Conservation (phyloP, 2,797 vertebrate species). For the Tenualosa thibaudeaui region DNA sequence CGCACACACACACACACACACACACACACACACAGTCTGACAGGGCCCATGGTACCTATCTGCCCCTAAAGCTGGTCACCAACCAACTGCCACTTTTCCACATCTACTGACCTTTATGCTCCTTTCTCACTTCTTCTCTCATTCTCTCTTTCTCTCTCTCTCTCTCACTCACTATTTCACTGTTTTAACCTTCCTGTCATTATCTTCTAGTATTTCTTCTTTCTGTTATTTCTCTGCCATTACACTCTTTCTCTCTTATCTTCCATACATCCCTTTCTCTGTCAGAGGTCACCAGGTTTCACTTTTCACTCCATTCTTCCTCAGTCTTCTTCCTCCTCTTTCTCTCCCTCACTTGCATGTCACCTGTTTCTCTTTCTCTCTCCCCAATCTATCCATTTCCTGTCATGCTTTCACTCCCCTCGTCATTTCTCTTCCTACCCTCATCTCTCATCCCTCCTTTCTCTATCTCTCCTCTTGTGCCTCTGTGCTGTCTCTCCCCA, state of each 20-base stretch:
- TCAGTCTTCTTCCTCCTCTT: neutral
- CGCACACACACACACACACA: constrained; percentile 12
- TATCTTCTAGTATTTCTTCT: neutral
- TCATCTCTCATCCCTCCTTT: neutral
- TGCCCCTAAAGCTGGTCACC: constrained; percentile 46
- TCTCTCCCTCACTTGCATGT: neutral
- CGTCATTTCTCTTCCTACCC: neutral
- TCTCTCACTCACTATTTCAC: constrained; percentile 39
- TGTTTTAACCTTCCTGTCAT: neutral
- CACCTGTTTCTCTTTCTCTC: neutral
- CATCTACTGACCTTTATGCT: neutral
- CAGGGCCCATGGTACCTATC: constrained; percentile 3
- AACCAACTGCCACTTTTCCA: constrained; percentile 48
- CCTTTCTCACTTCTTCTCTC: constrained; percentile 24
- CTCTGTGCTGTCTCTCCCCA: neutral
- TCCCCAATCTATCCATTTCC: neutral
- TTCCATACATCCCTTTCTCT: neutral
- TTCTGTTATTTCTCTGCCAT: neutral
- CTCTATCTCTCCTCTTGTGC: neutral
- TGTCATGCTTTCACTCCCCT: neutral
- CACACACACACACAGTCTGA: neutral
- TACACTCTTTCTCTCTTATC: neutral
- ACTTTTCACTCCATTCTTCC: neutral
- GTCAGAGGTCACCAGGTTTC: neutral
- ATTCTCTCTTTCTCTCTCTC: constrained; percentile 34